phyloP scores from a whole-genome alignment of 2,797 vertebrate species.

The Pempheris klunzingeri region DNA sequence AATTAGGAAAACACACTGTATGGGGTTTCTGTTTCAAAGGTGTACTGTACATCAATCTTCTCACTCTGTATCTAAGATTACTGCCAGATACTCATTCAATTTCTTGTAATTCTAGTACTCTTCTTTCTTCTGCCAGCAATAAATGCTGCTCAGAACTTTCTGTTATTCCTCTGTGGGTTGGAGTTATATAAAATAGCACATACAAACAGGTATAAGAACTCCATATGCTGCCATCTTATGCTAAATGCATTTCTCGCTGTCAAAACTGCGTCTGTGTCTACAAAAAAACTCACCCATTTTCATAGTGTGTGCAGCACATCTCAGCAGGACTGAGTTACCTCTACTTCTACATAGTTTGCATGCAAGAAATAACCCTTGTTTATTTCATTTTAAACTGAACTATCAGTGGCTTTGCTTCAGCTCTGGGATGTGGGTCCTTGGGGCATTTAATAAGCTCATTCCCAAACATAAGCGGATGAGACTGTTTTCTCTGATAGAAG shows the following conservation, averaged over 20 bases:
- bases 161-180: constrained; percentile 9
- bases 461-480: constrained; percentile 45
- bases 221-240: not conserved
- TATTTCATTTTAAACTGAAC: constrained; percentile 28
- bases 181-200: constrained; percentile 10
- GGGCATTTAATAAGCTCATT: constrained; percentile 47
- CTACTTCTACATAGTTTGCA: constrained; percentile 9
- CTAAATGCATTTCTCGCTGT: constrained; percentile 15
- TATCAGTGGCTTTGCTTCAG: constrained; percentile 30
- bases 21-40: not conserved
- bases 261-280: not conserved
- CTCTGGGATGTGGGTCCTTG: constrained; percentile 19
- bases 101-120: constrained; percentile 8
- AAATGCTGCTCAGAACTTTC: constrained; percentile 15
- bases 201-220: constrained; percentile 12
- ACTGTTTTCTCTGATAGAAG: constrained; percentile 15
- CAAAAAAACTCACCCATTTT: not conserved
- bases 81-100: not conserved
- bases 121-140: not conserved
- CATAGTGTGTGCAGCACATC: not conserved
- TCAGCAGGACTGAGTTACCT: not conserved
- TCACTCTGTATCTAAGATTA: not conserved
- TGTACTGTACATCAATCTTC: not conserved
- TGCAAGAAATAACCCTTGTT: constrained; percentile 18
- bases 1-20: not conserved